phyloP scores from a whole-genome alignment of 1,140 invertebrate genomes.

The Drosophila hydei region DNA sequence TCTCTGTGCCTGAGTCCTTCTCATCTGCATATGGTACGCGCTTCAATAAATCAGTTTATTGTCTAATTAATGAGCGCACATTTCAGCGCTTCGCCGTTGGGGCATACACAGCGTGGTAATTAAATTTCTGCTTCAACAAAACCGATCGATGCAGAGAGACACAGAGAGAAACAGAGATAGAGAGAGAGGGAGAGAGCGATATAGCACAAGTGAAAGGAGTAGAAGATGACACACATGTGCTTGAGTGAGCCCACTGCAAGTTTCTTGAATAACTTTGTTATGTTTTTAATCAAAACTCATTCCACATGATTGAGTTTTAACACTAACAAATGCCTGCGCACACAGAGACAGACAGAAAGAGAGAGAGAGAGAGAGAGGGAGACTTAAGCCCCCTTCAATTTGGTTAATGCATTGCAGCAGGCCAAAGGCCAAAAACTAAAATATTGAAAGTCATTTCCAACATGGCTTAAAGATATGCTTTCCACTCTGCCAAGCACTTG shows the following conservation, averaged over 20 bases:
- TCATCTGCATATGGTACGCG: slow-evolving; percentile 22
- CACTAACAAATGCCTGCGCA: slow-evolving; percentile 27
- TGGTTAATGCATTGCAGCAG: too few relatives aligned
- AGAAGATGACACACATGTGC: slow-evolving; percentile 1
- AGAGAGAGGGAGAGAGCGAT: too few relatives aligned
- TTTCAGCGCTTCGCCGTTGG: slow-evolving; percentile 14
- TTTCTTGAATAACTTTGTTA: slow-evolving; percentile 68
- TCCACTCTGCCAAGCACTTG: too few relatives aligned
- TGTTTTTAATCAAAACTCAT: slow-evolving; percentile 82
- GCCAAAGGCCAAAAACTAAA: not conserved
- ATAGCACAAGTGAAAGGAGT: too few relatives aligned
- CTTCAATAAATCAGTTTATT: slow-evolving; percentile 70
- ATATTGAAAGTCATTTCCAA: not conserved
- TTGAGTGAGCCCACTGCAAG: slow-evolving; percentile 19
- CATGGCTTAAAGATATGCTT: not conserved
- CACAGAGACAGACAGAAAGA: not conserved
- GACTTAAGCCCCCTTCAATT: not conserved
- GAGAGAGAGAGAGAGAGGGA: not conserved
- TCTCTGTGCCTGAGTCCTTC: not conserved
- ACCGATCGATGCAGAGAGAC: slow-evolving; percentile 12
- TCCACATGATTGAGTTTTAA: slow-evolving; percentile 75
- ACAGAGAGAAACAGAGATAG: not conserved
- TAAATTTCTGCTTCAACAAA: slow-evolving; percentile 18
- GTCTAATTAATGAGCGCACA: slow-evolving; percentile 60
- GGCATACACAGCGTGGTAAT: slow-evolving; percentile 30